phyloP scores from a whole-genome alignment of 2,113 vertebrate genomes.

The Mugil cephalus region DNA sequence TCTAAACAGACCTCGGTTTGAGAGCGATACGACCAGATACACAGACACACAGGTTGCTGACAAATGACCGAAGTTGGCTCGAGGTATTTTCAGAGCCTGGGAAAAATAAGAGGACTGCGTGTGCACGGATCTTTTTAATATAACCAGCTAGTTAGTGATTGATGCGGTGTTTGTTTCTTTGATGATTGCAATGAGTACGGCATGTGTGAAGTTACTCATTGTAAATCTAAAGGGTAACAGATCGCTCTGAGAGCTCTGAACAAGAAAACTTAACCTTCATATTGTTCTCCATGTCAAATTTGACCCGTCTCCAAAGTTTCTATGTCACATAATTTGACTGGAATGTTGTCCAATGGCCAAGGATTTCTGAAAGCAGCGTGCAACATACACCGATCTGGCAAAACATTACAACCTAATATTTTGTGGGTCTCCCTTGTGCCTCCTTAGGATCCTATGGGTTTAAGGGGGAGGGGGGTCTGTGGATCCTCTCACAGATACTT shows the following conservation, averaged over 20 bases:
- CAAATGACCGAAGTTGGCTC: neutral
- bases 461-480: too few species aligned
- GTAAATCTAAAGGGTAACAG: neutral
- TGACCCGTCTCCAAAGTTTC: too few species aligned
- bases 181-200: neutral
- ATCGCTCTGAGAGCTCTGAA: neutral
- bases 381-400: too few species aligned
- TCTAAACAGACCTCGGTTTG: neutral
- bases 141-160: neutral
- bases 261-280: too few species aligned
- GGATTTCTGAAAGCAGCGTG: too few species aligned
- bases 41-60: slow-evolving; percentile 12
- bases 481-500: too few species aligned
- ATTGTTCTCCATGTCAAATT: too few species aligned
- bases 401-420: too few species aligned
- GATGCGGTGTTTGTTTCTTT: neutral
- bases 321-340: too few species aligned
- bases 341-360: too few species aligned
- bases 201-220: neutral
- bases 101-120: neutral
- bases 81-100: neutral
- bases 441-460: too few species aligned
- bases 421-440: too few species aligned
- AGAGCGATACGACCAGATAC: slow-evolving; percentile 13
- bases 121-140: neutral